Conservation (phyloP, 2,113 vertebrate genomes). For the Okapia johnstoni region DNA sequence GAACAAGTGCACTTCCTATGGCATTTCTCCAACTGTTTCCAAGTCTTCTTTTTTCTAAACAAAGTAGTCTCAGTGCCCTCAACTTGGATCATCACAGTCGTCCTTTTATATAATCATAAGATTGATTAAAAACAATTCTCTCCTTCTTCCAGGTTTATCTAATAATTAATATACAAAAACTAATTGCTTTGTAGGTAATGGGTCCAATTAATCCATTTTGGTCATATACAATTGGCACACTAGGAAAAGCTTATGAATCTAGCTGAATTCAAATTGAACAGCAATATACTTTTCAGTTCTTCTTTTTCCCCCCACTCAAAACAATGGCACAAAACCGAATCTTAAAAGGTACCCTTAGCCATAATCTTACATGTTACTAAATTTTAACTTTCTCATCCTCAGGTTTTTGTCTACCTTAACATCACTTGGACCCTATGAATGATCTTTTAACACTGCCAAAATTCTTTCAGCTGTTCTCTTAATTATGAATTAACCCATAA, state of each 20-base stretch:
- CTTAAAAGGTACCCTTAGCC: neutral
- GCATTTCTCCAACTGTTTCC: neutral
- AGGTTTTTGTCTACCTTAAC: neutral
- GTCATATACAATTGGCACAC: neutral
- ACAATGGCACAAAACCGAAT: neutral
- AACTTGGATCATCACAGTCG: neutral
- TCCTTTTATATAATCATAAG: constrained; percentile 5
- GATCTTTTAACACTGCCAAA: constrained; percentile 21
- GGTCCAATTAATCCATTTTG: neutral
- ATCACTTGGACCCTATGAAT: neutral
- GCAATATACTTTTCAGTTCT: neutral
- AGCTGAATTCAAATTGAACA: neutral
- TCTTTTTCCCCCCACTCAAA: neutral
- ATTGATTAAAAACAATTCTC: constrained; percentile 9
- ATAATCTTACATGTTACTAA: neutral
- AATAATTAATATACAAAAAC: neutral
- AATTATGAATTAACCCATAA: neutral
- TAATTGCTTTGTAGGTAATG: neutral
- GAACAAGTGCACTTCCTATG: neutral
- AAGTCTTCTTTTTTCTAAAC: constrained; percentile 12
- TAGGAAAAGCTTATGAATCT: neutral
- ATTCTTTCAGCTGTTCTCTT: constrained; percentile 14
- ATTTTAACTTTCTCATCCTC: neutral
- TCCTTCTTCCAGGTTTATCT: neutral
- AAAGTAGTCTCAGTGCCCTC: neutral